Evolutionary conservation across 2,888 invertebrate species (phyloP), one percentile per base, ranked within the genome.

Genomic region (Rhodophaea formosa): DNA sequence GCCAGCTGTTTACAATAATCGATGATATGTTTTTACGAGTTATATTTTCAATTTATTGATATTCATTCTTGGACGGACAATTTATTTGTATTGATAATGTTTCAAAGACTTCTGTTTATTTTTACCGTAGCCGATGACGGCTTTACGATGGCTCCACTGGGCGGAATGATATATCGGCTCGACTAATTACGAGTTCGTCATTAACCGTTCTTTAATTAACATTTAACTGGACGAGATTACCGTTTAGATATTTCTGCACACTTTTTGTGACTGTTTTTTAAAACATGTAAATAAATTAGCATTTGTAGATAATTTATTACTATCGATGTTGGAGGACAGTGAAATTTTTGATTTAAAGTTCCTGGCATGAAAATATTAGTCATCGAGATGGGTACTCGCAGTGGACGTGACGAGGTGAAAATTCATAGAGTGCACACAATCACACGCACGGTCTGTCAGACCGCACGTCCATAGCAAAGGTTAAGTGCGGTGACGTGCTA

Each of bases 1-100:
- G 83, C 86, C 82, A 86, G 89, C 88, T 87, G 88, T 87, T 88
- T 88, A 89, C 86, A 87, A 84, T 86, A 86, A 89, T 88, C 87
- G 86, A 88, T 86, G 84, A 88, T 87, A 88, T 85, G 86, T 88
- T 88, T 88, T 88, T 88, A 89, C 80, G 82, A 83, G 83, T 85
- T 76, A 80, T 84, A 81, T 83, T 85, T 87, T 84, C 86, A 88
- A 90, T 88, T 88, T 90, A 88, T 88, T 82, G 83, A 84, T 86
- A 85, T 85, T 84, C 81, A 79, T 86, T 86, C 83, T 77, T 76
- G 78, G 79, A 73, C 80, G 74, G 78, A 84, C 86, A 86, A 88
- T 89, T 88, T 88, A 89, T 88, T 84, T 82, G 81, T 85, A 83
- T 84, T 79, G 85, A 84, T 87, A 82, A 84, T 85, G 78, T 73